phyloP scores from a whole-genome alignment of 2,113 vertebrate genomes.

The Malaclemys terrapin region DNA sequence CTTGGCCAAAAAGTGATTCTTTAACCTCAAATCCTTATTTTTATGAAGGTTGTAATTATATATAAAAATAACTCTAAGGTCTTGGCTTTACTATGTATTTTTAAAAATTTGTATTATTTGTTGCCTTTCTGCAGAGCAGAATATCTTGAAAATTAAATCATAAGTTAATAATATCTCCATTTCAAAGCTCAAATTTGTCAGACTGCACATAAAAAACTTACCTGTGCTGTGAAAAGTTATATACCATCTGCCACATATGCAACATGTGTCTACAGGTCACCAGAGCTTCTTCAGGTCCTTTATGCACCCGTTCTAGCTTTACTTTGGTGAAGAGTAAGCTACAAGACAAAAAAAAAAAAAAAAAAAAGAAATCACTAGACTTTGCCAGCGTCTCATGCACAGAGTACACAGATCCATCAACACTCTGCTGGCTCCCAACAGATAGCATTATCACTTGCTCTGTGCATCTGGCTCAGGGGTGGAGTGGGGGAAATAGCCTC shows the following conservation, averaged over 20 bases:
- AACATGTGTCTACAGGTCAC: constrained; percentile 94
- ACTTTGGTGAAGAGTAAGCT: constrained; percentile 97
- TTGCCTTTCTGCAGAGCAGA: neutral
- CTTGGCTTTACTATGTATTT: neutral
- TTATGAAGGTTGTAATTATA: neutral
- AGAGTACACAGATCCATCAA: neutral
- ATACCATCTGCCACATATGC: constrained; percentile 89
- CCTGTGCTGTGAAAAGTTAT: constrained; percentile 88
- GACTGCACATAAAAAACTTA: constrained; percentile 68
- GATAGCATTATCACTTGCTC: constrained; percentile 21
- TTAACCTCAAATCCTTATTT: neutral
- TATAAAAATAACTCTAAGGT: neutral
- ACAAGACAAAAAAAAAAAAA: constrained; percentile 29
- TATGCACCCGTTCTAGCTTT: constrained; percentile 90
- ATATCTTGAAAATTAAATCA: neutral
- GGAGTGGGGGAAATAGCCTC: constrained; percentile 17
- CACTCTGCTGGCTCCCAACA: neutral
- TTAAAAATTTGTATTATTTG: neutral
- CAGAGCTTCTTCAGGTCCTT: constrained; percentile 90
- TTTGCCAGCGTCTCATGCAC: constrained; percentile 43
- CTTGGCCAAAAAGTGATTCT: neutral
- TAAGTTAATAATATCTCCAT: neutral
- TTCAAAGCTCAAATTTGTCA: neutral
- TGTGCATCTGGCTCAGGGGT: neutral
- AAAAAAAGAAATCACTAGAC: neutral